Base-by-base conservation (phyloP, 2,113 vertebrate species). In the Aegithalos caudatus region DNA sequence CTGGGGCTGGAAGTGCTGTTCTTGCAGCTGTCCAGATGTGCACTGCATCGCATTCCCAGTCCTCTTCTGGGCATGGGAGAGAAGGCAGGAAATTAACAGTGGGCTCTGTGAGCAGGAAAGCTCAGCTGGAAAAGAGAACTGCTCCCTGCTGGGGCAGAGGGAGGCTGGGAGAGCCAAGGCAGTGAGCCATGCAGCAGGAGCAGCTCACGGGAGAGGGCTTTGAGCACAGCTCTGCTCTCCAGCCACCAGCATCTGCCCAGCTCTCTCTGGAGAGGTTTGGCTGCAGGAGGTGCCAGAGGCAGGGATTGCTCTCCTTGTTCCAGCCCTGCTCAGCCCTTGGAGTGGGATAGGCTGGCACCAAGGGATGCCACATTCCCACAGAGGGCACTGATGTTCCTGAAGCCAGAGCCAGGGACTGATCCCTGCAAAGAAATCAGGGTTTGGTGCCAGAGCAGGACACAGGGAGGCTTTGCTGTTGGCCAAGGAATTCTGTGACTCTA, bases 1-100 rank as follows among this genome's bases (percentile, higher is more conserved):
- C 24, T 47, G 47, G 81, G 70, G 64, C 38, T 40, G 48, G 44
- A 62, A 48, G 2, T 6, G 0, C 31, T 78, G 22, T 35, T 58
- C 66, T 81, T 86, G 38, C 80, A 94, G 82, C 82, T 90, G 54
- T 27, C 90, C 92, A 90, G 88, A 76, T 87, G 86, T 78, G 73
- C 73, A 4, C 60, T 35, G 51, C 25, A 10, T 16, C 42, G n/a
- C 56, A 20, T 60, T 37, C 13, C 22, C 12, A 0, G 16, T 67
- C 18, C 29, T 86, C 51, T 28, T 27, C 38, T 54, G 85, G 37
- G 19, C 40, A 3, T 50, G 80, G 88, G 45, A 54, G 66, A 45
- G 48, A 66, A 81, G 56, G 29, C 56, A 42, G 78, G 73, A 56
- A 86, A 21, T 76, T 33, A 85, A 40, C 1, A 12, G 29, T 7